These are phyloP conservation scores for Augochlorella aurata DNA, from an alignment of 2,888 invertebrate species.

Conservation along the genomic window DNA sequence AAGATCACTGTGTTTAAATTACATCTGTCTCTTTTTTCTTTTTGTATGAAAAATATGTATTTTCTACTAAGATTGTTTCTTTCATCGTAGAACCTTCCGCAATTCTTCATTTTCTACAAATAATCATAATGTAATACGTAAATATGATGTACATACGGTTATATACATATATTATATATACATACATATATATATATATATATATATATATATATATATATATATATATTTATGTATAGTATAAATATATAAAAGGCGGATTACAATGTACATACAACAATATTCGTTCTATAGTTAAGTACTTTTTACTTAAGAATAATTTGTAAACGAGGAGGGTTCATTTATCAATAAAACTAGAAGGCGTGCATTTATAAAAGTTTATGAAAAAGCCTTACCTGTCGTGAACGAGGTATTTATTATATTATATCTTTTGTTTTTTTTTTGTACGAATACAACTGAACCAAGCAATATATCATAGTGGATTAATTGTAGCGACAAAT, in stretches of 20 bases:
- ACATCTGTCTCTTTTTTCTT: constrained; percentile 41
- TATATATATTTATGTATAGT: neutral
- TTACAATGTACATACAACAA: constrained; percentile 35
- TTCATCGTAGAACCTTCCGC: constrained; percentile 51
- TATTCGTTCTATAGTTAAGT: constrained; percentile 18
- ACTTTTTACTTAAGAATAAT: constrained; percentile 35
- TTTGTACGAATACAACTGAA: constrained; percentile 47
- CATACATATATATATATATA: constrained; percentile 32
- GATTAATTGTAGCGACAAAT: constrained; percentile 65
- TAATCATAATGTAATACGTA: constrained; percentile 55
- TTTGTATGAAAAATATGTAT: constrained; percentile 60
- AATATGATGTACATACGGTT: constrained; percentile 62
- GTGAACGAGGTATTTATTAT: constrained; percentile 43
- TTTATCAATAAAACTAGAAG: constrained; percentile 40
- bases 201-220: too few relatives aligned
- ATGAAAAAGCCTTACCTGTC: constrained; percentile 53
- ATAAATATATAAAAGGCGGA: constrained; percentile 40
- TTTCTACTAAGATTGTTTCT: constrained; percentile 49
- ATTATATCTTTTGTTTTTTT: constrained; percentile 27
- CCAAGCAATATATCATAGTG: constrained; percentile 54
- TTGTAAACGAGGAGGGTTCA: constrained; percentile 31
- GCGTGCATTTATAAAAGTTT: constrained; percentile 44
- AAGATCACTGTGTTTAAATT: constrained; percentile 43
- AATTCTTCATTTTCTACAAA: constrained; percentile 57
- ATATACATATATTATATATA: constrained; percentile 27